phyloP scores from a whole-genome alignment of 2,797 vertebrate genomes.

The Capromys pilorides region DNA sequence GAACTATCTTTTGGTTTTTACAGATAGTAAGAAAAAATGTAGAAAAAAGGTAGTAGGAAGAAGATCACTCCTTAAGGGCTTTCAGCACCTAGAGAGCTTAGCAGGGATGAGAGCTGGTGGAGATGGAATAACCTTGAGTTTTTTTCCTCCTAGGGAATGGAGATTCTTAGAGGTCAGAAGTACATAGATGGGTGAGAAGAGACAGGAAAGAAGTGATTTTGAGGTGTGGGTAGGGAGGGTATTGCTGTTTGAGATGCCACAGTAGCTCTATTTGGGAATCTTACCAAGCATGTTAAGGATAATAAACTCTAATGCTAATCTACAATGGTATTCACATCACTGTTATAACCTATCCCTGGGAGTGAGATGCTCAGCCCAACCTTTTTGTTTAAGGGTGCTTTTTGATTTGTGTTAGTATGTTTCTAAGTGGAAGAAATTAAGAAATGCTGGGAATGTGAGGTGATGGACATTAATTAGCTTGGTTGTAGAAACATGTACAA shows the following conservation, averaged over 20 bases:
- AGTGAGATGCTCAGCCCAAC: neutral
- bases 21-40: neutral
- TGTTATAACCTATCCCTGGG: too few species aligned
- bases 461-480: neutral
- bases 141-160: neutral
- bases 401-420: neutral
- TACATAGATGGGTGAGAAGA: neutral
- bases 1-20: slow-evolving; percentile 38
- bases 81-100: neutral
- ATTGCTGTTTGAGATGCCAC: neutral
- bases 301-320: neutral
- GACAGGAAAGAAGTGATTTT: neutral
- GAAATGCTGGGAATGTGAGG: neutral
- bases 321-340: neutral
- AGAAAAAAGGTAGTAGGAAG: neutral
- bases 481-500: neutral
- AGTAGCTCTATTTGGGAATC: neutral
- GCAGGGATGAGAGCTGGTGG: neutral
- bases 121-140: neutral
- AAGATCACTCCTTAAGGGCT: neutral
- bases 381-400: neutral
- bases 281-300: neutral
- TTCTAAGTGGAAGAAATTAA: neutral
- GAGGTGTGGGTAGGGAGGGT: neutral
- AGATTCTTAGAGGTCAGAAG: slow-evolving; percentile 12